These are phyloP conservation scores for Hyposmocoma kahamanoa DNA, from an alignment of 1,140 invertebrate genomes.

Conservation along the genomic window DNA sequence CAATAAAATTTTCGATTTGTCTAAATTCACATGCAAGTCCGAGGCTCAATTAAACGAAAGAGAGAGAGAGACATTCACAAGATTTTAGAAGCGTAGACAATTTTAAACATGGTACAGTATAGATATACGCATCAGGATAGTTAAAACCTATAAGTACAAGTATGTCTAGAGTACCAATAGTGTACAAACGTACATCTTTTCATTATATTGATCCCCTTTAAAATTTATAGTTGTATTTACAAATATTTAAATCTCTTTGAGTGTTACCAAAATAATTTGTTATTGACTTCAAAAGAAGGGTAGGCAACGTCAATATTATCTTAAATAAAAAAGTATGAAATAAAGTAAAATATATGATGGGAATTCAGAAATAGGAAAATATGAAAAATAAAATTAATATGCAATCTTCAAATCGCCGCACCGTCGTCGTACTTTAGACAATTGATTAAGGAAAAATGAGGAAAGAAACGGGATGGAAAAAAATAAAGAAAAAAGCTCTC, in stretches of 20 bases:
- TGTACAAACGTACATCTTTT: slow-evolving; percentile 63
- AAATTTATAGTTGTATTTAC: slow-evolving; percentile 70
- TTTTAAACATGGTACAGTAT: slow-evolving; percentile 37
- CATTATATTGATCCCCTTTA: slow-evolving; percentile 70
- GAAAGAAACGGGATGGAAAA: slow-evolving; percentile 38
- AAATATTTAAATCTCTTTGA: slow-evolving; percentile 46
- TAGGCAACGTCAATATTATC: too few relatives aligned
- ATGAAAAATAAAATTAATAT: slow-evolving; percentile 16
- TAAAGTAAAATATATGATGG: not conserved
- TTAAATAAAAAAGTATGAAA: slow-evolving; percentile 5
- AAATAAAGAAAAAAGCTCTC: slow-evolving; percentile 34
- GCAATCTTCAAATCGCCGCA: slow-evolving; percentile 4
- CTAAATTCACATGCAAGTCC: slow-evolving; percentile 38
- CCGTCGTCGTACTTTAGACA: slow-evolving; percentile 28
- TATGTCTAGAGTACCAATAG: slow-evolving; percentile 68
- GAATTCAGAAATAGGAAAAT: not conserved
- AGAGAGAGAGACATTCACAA: slow-evolving; percentile 30
- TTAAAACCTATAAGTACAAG: slow-evolving; percentile 59
- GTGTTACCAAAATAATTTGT: slow-evolving; percentile 15
- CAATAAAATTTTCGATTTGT: slow-evolving; percentile 50
- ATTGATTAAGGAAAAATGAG: slow-evolving; percentile 29
- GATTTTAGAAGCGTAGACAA: slow-evolving; percentile 38
- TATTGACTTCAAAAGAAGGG: not conserved
- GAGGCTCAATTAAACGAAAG: slow-evolving; percentile 22
- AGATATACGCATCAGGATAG: slow-evolving; percentile 43